These are phyloP conservation scores for Carassius carassius DNA, from an alignment of 2,113 vertebrate genomes.

Conservation along the genomic window DNA sequence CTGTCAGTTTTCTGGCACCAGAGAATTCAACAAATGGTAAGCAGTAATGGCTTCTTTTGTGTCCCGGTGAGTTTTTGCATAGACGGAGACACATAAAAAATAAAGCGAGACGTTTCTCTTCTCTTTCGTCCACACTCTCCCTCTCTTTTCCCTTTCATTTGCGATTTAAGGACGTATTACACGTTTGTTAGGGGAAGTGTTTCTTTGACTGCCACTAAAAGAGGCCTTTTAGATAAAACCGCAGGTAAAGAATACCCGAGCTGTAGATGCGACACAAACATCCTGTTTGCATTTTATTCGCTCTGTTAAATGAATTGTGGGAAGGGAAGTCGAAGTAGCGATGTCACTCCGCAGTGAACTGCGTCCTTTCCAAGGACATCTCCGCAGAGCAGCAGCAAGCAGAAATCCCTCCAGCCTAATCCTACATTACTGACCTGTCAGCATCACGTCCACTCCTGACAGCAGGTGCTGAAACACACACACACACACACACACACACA, in stretches of 20 bases:
- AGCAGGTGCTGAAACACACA: slow-evolving; percentile 52
- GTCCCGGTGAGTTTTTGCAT: slow-evolving; percentile 67
- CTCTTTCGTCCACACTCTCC: slow-evolving; percentile 51
- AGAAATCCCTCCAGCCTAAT: slow-evolving; percentile 66
- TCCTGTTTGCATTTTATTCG: slow-evolving; percentile 20
- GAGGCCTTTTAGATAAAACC: slow-evolving; percentile 35
- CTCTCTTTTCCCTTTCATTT: slow-evolving; percentile 66
- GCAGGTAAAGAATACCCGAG: slow-evolving; percentile 5
- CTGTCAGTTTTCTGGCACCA: slow-evolving; percentile 78
- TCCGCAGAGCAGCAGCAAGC: slow-evolving; percentile 54
- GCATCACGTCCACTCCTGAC: slow-evolving; percentile 66
- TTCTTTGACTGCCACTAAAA: slow-evolving; percentile 27
- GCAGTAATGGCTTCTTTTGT: slow-evolving; percentile 76
- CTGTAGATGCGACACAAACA: slow-evolving; percentile 19
- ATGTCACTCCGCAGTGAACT: slow-evolving; percentile 43
- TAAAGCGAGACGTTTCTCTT: slow-evolving; percentile 44
- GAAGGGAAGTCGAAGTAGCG: slow-evolving; percentile 20
- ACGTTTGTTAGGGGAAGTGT: slow-evolving; percentile 18
- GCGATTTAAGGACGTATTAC: slow-evolving; percentile 35
- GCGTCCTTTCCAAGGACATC: slow-evolving; percentile 62
- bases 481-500: too few relatives aligned
- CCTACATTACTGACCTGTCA: slow-evolving; percentile 70
- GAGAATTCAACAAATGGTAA: slow-evolving; percentile 77
- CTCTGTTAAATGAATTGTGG: slow-evolving; percentile 14
- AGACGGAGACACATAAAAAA: slow-evolving; percentile 71